A percentile compares a stretch with the other conserved stretches of the same genome.
phyloP scores from a whole-genome alignment of 2,113 vertebrate genomes.

The Montifringilla adamsi region DNA sequence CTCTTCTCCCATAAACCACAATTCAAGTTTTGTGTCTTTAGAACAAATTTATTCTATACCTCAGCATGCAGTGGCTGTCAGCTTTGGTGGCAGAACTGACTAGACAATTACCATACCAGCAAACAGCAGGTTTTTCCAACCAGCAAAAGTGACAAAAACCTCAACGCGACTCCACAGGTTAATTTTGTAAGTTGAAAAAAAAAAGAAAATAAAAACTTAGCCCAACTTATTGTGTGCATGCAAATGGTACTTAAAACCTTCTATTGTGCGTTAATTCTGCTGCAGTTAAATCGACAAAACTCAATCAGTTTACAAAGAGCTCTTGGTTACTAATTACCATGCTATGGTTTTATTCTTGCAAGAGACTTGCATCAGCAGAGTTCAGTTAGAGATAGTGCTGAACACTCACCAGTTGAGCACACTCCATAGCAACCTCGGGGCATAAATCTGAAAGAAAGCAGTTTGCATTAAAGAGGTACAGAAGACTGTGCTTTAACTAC shows the following conservation, averaged over 20 bases:
- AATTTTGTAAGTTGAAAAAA: not conserved
- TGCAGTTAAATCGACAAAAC: not conserved
- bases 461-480: not conserved
- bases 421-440: not conserved
- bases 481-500: not conserved
- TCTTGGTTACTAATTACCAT: conserved; percentile 13
- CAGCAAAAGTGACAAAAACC: not conserved
- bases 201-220: not conserved
- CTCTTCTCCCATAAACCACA: not conserved
- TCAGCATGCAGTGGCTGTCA: not conserved
- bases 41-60: not conserved
- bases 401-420: not conserved
- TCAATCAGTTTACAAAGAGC: not conserved
- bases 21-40: not conserved
- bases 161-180: not conserved
- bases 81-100: not conserved
- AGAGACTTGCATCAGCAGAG: not conserved
- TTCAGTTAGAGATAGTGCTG: not conserved
- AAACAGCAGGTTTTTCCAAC: not conserved
- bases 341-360: not conserved
- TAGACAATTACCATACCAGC: not conserved
- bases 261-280: not conserved
- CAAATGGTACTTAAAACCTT: not conserved
- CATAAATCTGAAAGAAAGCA: not conserved
- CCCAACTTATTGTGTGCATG: not conserved